Evolutionary conservation across 2,113 vertebrate species (phyloP), one percentile per base, ranked within the genome.

Genomic region (Phodopus roborovskii): DNA sequence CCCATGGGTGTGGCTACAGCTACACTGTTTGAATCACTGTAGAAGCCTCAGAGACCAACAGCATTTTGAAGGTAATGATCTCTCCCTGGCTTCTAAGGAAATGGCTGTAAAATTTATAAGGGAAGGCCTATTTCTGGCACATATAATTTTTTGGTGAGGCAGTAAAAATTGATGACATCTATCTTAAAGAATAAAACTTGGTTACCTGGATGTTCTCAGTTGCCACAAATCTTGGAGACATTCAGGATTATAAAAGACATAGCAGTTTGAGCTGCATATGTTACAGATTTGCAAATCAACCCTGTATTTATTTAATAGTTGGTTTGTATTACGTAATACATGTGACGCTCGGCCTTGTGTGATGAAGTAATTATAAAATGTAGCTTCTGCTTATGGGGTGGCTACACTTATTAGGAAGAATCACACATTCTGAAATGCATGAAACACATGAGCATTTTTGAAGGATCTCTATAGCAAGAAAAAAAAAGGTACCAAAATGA

Each of bases 161-260:
- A 94, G 88, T 74, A 97, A 93, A 96, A 96, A 97, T 89, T 82
- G 93, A 97, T 83, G 90, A 78, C 93, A 96, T 95, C 96, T 96
- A 94, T 96, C 95, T 94, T 33, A 74, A 93, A 96, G 95, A 93
- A 93, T 84, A 92, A 92, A 97, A 94, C 90, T 93, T 82, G 66
- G 81, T 96, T 70, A 96, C 86, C 92, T 88, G 92, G 77, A 94
- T 85, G 33, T 58, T 88, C 94, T 92, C 94, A 74, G 75, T n/a
- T 3, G 9, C 84, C 77, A 92, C 90, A 96, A 83, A 96, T 95
- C 94, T 50, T 70, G 45, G 73, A 84, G 94, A 82, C 92, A 88
- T 88, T 15, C 30, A 60, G 58, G 75, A 70, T 93, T 95, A 88
- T 90, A 33, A 93, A 93, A 96, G 94, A n/a, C 42, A 60, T 3